A percentile compares a stretch with the other conserved stretches of the same genome.
Evolutionary conservation across 2,113 vertebrate species (phyloP).

Genomic region (Macquaria australasica): DNA sequence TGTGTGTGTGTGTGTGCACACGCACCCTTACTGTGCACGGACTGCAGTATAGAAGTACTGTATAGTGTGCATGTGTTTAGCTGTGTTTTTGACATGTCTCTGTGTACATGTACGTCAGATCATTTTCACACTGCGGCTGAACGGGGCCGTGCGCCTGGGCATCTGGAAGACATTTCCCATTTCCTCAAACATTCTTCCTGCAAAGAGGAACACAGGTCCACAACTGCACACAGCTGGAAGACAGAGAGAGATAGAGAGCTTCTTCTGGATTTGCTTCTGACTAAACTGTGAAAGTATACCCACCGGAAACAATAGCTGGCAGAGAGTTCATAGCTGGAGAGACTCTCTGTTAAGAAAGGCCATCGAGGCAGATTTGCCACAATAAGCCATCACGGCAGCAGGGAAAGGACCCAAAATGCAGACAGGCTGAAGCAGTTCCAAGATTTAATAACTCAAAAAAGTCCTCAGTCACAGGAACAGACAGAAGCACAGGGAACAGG

Average conservation of each 20-base stretch:
- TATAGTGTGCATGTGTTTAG: conserved; percentile 17
- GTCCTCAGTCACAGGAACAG: no score
- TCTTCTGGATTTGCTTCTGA: conserved; percentile 29
- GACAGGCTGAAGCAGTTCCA: no score
- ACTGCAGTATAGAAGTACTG: background rate
- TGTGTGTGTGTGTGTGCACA: background rate
- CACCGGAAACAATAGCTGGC: conserved; percentile 53
- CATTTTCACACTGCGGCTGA: conserved; percentile 38
- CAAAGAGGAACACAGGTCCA: conserved; percentile 53
- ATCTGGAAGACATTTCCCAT: conserved; percentile 82
- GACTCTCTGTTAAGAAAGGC: no score
- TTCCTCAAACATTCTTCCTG: conserved; percentile 79
- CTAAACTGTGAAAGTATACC: conserved; percentile 42
- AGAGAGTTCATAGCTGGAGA: conserved; percentile 26
- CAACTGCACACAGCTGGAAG: conserved; percentile 62
- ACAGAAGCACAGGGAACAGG: no score
- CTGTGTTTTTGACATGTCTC: conserved; percentile 21
- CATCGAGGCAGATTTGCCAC: no score
- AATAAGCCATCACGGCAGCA: no score
- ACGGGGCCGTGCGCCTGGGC: conserved; percentile 59
- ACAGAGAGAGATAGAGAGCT: background rate
- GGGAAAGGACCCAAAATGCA: no score
- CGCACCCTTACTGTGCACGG: background rate
- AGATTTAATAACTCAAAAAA: no score
- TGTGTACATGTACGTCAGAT: conserved; percentile 12